Base-by-base conservation (phyloP, 2,888 invertebrate genomes). In the Drosophila neonasuta region DNA sequence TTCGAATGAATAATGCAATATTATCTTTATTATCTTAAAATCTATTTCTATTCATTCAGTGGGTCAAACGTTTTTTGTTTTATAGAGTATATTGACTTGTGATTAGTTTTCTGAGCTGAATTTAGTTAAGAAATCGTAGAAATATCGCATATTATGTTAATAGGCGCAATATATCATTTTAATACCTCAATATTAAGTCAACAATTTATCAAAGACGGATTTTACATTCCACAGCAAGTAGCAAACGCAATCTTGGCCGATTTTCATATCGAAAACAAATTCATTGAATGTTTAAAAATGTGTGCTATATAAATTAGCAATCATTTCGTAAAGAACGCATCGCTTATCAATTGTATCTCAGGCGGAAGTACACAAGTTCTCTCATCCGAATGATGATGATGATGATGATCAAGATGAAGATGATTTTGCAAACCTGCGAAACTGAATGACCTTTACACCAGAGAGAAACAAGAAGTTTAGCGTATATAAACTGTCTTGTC, bases 111-210 rank as follows among this genome's bases (percentile, higher is more conserved):
- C 13, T 34, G 56, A 30, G 67, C 46, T 68, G 59, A 61, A 77
- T 75, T 76, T 55, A 52, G 64, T 65, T 36, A 68, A 75, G 74
- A 68, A 77, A 55, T 76, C 68, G 64, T 56, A 51, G 50, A 67
- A 70, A 74, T 67, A 71, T 50, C 44, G 65, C 68, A 69, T 77
- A 70, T 66, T 70, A 74, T 74, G 65, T 55, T 66, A 78, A 75
- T 73, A 62, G 4, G 6, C 13, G 9, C 3, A 61, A 61, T 61
- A 55, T 36, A 52, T 65, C 60, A 65, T 63, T 63, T 67, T 62
- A 71, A 68, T 68, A 51, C 68, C 55, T 17, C 9, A 60, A 55
- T 50, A 45, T 59, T 50, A 15, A 41, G 44, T 39, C 24, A 39
- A 34, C 30, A 59, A 67, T 71, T 65, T 49, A 60, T 65, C 54